A percentile compares a stretch with the other conserved stretches of the same genome.
These are phyloP conservation scores for Silvanus unidentatus DNA, from an alignment of 2,888 invertebrate species.

Conservation along the genomic window DNA sequence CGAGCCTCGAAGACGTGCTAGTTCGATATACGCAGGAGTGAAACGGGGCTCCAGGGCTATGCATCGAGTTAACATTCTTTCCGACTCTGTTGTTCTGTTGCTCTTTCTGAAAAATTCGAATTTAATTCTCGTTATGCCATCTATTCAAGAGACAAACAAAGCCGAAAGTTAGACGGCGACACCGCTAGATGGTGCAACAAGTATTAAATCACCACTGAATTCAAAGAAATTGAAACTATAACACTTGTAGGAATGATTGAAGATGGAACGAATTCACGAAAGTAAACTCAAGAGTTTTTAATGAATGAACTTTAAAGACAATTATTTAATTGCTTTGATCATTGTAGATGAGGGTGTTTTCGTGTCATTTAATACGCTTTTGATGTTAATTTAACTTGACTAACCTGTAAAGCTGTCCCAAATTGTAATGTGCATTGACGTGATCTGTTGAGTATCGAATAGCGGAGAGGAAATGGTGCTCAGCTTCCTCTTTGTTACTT, in stretches of 20 bases:
- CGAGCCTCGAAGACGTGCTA: slow-evolving; percentile 54
- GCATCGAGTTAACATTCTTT: slow-evolving; percentile 63
- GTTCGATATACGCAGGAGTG: slow-evolving; percentile 63
- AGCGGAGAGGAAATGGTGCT: slow-evolving; percentile 69
- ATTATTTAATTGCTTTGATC: too few relatives aligned
- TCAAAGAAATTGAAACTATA: too few relatives aligned
- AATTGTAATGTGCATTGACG: slow-evolving; percentile 78
- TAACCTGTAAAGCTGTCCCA: slow-evolving; percentile 75
- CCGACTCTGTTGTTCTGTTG: slow-evolving; percentile 59
- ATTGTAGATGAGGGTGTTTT: too few relatives aligned
- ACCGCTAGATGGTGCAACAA: too few relatives aligned
- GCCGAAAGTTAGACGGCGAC: too few relatives aligned
- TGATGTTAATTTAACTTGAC: too few relatives aligned
- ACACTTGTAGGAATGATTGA: too few relatives aligned
- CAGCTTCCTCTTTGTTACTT: slow-evolving; percentile 61
- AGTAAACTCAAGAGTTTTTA: too few relatives aligned
- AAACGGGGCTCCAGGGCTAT: slow-evolving; percentile 62
- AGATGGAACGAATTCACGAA: too few relatives aligned
- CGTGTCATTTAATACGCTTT: too few relatives aligned
- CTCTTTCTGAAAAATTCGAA: slow-evolving; percentile 51
- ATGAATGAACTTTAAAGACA: too few relatives aligned
- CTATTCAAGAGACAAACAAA: not conserved
- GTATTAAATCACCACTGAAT: too few relatives aligned
- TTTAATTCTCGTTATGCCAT: not conserved
- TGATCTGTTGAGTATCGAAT: slow-evolving; percentile 69